phyloP scores from a whole-genome alignment of 2,888 invertebrate species.

The Marasmarcha lunaedactyla region DNA sequence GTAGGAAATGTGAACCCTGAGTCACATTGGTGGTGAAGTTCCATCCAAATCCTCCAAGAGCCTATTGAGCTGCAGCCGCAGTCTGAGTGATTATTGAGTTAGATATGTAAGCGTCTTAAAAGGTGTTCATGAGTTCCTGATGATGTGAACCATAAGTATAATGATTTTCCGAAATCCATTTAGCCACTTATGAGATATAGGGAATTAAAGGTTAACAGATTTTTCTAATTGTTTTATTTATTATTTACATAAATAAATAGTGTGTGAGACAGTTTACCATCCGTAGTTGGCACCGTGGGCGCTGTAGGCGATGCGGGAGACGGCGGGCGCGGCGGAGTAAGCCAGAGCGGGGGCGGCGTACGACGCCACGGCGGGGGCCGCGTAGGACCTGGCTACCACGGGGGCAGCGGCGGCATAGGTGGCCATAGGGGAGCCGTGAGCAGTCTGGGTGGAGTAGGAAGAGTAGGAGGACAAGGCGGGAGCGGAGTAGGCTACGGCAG shows the following conservation, averaged over 20 bases:
- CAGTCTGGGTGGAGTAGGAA: constrained; percentile 26
- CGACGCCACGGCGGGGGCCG: constrained; percentile 14
- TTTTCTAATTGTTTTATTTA: constrained; percentile 1
- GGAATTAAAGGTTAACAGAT: no score
- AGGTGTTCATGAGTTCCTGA: no score
- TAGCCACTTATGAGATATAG: no score
- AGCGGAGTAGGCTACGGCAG: constrained; percentile 32
- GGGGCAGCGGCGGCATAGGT: constrained; percentile 12
- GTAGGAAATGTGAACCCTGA: no score
- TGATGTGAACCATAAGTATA: no score
- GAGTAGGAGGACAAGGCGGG: constrained; percentile 17
- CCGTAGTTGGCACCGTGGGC: constrained; percentile 27
- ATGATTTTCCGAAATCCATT: no score
- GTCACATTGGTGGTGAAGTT: no score
- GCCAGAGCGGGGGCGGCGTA: constrained; percentile 51
- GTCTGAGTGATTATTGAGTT: no score
- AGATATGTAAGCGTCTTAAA: no score
- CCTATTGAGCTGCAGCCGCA: no score
- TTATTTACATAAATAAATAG: constrained; percentile 1
- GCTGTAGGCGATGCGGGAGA: constrained; percentile 35
- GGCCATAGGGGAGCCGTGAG: constrained; percentile 24
- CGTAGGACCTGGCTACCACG: constrained; percentile 8
- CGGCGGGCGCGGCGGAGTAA: constrained; percentile 25
- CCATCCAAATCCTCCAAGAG: no score
- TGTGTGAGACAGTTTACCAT: constrained; percentile 29